Conservation (phyloP, 2,113 vertebrate genomes). For the Neotoma lepida region DNA sequence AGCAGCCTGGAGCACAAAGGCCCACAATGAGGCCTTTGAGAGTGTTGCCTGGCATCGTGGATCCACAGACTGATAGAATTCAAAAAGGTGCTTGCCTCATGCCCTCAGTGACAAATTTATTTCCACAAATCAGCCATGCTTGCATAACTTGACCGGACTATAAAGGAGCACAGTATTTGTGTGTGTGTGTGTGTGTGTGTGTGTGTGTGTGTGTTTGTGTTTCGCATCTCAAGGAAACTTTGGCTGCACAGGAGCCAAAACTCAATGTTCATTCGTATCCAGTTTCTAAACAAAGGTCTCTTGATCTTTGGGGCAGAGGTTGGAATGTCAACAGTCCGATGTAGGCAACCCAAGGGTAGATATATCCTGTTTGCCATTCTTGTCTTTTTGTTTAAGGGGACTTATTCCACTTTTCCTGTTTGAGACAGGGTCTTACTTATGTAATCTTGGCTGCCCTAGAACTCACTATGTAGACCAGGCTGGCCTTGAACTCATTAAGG, state of each 20-base stretch:
- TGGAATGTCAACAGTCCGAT: background rate
- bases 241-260: background rate
- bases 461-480: background rate
- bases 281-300: conserved; percentile 17
- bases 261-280: background rate
- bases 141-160: conserved; percentile 36
- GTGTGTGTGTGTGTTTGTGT: no score
- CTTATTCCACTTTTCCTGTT: background rate
- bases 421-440: background rate
- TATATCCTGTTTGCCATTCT: background rate
- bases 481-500: background rate
- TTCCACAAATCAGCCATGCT: conserved; percentile 57
- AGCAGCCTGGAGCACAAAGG: conserved; percentile 68
- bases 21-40: conserved; percentile 75
- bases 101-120: conserved; percentile 51
- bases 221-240: conserved; percentile 2
- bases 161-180: conserved; percentile 6
- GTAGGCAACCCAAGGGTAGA: background rate
- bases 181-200: no score
- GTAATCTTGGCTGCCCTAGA: background rate
- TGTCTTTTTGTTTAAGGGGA: background rate
- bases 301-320: background rate
- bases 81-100: conserved; percentile 51
- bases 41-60: conserved; percentile 13
- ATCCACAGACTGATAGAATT: conserved; percentile 23